These are phyloP conservation scores for Pelodytes ibericus DNA, from an alignment of 2,797 vertebrate species.

Conservation along the genomic window DNA sequence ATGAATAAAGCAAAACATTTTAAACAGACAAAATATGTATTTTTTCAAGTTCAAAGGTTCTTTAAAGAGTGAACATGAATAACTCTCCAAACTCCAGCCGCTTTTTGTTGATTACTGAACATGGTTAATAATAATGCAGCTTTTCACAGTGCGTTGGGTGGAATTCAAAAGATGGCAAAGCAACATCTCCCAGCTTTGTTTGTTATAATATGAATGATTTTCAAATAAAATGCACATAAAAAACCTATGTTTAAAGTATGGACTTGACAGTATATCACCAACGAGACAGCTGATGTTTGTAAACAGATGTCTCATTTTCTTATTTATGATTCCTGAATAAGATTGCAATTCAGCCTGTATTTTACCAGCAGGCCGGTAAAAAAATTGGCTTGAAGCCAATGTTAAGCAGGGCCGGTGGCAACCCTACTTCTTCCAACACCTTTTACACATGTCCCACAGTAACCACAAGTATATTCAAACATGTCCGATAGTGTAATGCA, in stretches of 20 bases:
- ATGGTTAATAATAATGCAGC: constrained; percentile 8
- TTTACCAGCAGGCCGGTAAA: no score
- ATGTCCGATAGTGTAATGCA: background rate
- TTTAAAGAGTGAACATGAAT: constrained; percentile 18
- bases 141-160: constrained; percentile 6
- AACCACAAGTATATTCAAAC: background rate
- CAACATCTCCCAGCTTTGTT: constrained; percentile 46
- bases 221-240: constrained; percentile 27
- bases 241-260: constrained; percentile 37
- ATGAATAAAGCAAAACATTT: no score
- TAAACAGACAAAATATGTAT: background rate
- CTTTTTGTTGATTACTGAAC: constrained; percentile 24
- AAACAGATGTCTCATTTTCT: constrained; percentile 34
- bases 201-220: no score
- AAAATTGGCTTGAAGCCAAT: no score
- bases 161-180: constrained; percentile 36
- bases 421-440: background rate
- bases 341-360: no score
- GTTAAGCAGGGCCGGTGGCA: no score
- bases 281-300: constrained; percentile 17
- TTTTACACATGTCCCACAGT: background rate
- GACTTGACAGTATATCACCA: constrained; percentile 26
- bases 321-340: no score
- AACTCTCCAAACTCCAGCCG: constrained; percentile 2
- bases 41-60: background rate